phyloP scores from a whole-genome alignment of 2,888 invertebrate genomes.

The Eledone cirrhosa region DNA sequence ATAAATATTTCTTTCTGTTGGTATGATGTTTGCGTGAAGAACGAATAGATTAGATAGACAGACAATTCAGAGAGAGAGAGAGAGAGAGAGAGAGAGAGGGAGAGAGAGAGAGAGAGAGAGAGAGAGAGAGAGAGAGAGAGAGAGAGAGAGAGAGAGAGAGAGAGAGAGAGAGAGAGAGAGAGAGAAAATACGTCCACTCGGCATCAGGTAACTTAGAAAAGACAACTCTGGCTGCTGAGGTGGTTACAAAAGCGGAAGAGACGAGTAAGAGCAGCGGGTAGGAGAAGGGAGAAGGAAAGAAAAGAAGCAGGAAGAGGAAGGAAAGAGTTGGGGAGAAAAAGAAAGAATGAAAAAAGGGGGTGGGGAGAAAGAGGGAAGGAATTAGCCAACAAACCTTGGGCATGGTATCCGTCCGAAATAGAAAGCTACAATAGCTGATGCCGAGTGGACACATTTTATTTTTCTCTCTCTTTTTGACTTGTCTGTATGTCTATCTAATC shows the following conservation, averaged over 20 bases:
- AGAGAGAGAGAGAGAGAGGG: slow-evolving; percentile 38
- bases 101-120: background rate
- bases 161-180: slow-evolving; percentile 32
- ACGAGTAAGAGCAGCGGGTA: too few relatives aligned
- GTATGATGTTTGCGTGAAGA: too few relatives aligned
- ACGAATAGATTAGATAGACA: too few relatives aligned
- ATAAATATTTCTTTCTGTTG: too few relatives aligned
- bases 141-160: slow-evolving; percentile 33
- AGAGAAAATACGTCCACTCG: too few relatives aligned
- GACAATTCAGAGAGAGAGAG: slow-evolving; percentile 63
- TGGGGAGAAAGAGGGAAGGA: background rate
- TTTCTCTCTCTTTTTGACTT: too few relatives aligned
- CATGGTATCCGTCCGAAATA: background rate
- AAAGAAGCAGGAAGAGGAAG: background rate
- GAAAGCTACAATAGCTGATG: background rate
- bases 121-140: slow-evolving; percentile 30
- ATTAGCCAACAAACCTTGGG: background rate
- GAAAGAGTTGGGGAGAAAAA: background rate
- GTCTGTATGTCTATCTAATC: too few relatives aligned
- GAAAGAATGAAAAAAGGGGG: background rate
- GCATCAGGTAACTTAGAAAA: background rate
- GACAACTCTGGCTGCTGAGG: background rate
- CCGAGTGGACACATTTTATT: too few relatives aligned
- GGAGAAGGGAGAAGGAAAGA: background rate
- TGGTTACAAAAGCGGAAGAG: background rate